These are phyloP conservation scores for Branchinecta lindahli DNA, from an alignment of 1,140 invertebrate genomes.

Conservation along the genomic window DNA sequence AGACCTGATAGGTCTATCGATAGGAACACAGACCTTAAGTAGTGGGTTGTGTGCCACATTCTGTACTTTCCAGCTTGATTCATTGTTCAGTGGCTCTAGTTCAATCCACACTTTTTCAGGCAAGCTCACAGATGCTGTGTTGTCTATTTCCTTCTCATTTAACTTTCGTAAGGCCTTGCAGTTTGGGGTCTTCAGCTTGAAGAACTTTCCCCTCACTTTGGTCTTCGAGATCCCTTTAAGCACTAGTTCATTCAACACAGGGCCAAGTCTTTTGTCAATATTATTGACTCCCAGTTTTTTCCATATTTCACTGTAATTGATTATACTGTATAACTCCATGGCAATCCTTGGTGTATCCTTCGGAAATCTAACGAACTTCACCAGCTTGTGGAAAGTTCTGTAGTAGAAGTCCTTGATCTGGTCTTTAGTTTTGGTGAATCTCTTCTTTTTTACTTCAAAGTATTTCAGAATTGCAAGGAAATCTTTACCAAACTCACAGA, in stretches of 20 bases:
- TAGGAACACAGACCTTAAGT: not conserved
- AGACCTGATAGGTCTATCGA: not conserved
- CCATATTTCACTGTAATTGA: not conserved
- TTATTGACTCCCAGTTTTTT: not conserved
- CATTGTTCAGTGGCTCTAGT: not conserved
- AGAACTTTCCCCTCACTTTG: not conserved
- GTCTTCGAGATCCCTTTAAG: not conserved
- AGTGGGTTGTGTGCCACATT: not conserved
- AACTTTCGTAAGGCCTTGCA: conserved; percentile 3
- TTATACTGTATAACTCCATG: not conserved
- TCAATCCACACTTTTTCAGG: conserved; percentile 6
- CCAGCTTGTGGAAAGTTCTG: not conserved
- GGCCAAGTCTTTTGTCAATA: not conserved
- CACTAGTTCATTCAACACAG: not conserved
- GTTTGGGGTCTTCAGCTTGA: not conserved
- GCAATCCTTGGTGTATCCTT: not conserved
- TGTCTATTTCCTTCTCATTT: not conserved
- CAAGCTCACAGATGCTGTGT: not conserved
- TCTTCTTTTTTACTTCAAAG: not conserved
- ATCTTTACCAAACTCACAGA: not conserved
- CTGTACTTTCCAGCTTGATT: conserved; percentile 1
- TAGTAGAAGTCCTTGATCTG: not conserved
- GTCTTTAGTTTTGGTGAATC: not conserved
- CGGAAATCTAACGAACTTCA: not conserved
- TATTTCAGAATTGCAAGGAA: not conserved